phyloP scores from a whole-genome alignment of 2,797 vertebrate genomes.

The Enteromius treurensis region DNA sequence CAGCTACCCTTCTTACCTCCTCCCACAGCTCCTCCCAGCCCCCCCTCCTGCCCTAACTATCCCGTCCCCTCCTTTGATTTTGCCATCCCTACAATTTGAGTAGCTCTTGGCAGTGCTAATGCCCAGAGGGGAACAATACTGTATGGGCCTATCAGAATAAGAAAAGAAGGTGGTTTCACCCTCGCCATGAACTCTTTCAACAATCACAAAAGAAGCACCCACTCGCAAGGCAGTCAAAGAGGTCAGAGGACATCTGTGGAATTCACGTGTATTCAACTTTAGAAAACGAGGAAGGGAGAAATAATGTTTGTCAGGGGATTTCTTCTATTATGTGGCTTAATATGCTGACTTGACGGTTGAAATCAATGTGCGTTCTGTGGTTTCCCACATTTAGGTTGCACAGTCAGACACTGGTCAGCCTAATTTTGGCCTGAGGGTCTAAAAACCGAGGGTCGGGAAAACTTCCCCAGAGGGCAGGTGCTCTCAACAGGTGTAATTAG shows the following conservation, averaged over 20 bases:
- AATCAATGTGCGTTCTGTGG: conserved; percentile 1
- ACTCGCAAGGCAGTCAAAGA: conserved; percentile 48
- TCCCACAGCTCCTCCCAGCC: conserved; percentile 45
- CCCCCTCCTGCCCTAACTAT: conserved; percentile 47
- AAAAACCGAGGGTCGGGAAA: conserved; percentile 11
- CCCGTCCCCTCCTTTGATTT: conserved; percentile 59
- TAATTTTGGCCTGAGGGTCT: conserved; percentile 27
- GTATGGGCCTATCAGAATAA: conserved; percentile 63
- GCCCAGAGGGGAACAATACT: conserved; percentile 58
- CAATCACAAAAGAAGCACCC: conserved; percentile 56
- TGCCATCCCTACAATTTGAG: conserved; percentile 50
- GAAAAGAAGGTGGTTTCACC: conserved; percentile 65
- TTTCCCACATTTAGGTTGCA: conserved; percentile 6
- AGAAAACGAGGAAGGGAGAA: conserved; percentile 36
- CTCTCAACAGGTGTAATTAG: conserved; percentile 54
- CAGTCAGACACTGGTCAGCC: not conserved
- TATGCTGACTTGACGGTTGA: not conserved
- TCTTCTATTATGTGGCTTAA: conserved; percentile 17
- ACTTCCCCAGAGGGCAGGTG: conserved; percentile 47
- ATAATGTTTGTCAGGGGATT: conserved; percentile 26
- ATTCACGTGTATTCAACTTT: conserved; percentile 46
- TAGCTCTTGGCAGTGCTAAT: conserved; percentile 61
- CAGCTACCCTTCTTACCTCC: conserved; percentile 53
- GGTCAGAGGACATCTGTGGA: conserved; percentile 44
- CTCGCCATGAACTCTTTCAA: conserved; percentile 56